Base-by-base conservation (phyloP, 2,888 invertebrate genomes). In the Oligia fasciuncula region DNA sequence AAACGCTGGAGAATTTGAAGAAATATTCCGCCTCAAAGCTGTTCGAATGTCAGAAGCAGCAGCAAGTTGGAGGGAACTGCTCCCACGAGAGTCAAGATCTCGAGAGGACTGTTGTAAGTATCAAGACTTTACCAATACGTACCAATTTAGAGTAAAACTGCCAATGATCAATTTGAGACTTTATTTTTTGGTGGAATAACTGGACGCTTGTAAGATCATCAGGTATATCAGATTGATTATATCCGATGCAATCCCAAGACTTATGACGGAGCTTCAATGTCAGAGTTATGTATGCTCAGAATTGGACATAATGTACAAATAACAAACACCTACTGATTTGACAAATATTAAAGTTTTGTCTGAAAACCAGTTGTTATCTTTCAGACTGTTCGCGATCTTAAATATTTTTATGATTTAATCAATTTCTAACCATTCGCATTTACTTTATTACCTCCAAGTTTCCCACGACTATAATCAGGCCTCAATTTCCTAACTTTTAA, bases 1-100 rank as follows among this genome's bases (percentile, higher is more conserved):
- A 97, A 87, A 97, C 97, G 14, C 84, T 97, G 84, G 97, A 97
- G 87, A 97, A 97, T 89, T 87, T 97, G 74, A 96, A 96, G 87
- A 97, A 97, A 85, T 97, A 97, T 91, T 97, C 97, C 2, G 97
- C 97, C 2, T 96, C 96, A 1, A 97, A 97, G 86, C 89, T 97
- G 74, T 97, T 96, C 79, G 97, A 97, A 84, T 97, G 97, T 84
- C 97, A 97, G 84, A 97, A 97, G 78, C 96, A 96, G 85, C 97
- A 96, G 89, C 96, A 96, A 91, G 96, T 96, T 46, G 96, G 97
- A 1, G 96, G 96, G 2, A 97, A 97, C 91, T 97, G 97, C 87
- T 97, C 97, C 46, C 97, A 97, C 73, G 97, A 97, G 91, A 97
- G 97, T 84, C 97, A 97, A 89, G 97, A 97, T 82, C 93, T 97